Base-by-base conservation (phyloP, 2,888 invertebrate genomes). In the Drosophila rellima region DNA sequence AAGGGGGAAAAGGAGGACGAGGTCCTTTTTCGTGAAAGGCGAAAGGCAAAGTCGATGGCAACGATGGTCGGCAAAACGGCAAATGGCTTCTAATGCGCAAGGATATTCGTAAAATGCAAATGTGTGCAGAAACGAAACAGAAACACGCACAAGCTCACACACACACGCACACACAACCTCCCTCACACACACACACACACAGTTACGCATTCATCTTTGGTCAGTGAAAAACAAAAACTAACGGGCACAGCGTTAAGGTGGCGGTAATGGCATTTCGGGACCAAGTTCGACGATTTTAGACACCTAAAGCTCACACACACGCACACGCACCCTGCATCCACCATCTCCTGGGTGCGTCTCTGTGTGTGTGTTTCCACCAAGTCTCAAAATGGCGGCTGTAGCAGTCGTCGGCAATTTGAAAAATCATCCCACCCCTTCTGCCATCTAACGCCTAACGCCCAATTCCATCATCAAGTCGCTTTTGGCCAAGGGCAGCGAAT, bases 21-120 rank as follows among this genome's bases (percentile, higher is more conserved):
- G 68, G 20, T 45, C 29, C 62, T 35, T 66, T 77, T 63, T 57
- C 70, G 70, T 74, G 65, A 52, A 61, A 48, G 48, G 67, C 61
- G 64, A 75, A 66, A 64, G 76, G 74, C 68, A 56, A 65, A 64
- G 60, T 70, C 57, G 63, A 69, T 7, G 69, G 74, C 73, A 54
- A 44, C 33, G 55, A 13, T 33, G 40, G 23, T 31, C 44, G 72
- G 56, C 47, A 47, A 26, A 26, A 29, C 42, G 35, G 66, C 63
- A 35, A 39, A 61, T 45, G 84, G 77, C 75, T 79, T 87, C 88
- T 89, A 89, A 89, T 90, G 89, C 88, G 85, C 89, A 88, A 89
- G 90, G 87, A 90, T 89, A 89, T 89, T 87, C 89, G 90, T 82
- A 87, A 88, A 89, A 89, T 89, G 89, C 87, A 90, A 89, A 89